These are phyloP conservation scores for Eidolon dupreanum DNA, from an alignment of 2,797 vertebrate genomes.

Conservation along the genomic window DNA sequence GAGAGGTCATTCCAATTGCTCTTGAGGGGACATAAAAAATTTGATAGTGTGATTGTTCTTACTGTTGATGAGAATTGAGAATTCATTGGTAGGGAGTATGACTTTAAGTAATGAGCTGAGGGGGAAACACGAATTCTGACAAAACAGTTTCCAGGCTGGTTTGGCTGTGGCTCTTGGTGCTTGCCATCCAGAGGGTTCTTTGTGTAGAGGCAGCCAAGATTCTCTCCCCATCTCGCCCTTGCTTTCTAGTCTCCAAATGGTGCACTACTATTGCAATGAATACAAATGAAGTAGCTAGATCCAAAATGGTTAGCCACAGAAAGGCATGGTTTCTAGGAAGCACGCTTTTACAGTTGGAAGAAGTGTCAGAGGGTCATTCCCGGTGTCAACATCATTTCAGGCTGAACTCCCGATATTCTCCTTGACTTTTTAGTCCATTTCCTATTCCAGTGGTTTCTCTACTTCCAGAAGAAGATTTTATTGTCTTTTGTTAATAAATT, in stretches of 20 bases:
- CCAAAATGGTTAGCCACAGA: neutral
- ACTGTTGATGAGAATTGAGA: neutral
- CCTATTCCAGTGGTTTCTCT: neutral
- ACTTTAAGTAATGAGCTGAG: neutral
- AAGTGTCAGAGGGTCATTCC: neutral
- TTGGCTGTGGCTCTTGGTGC: neutral
- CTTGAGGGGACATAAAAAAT: neutral
- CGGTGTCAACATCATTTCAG: neutral
- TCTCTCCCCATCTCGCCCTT: neutral
- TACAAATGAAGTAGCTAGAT: neutral
- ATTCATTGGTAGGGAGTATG: neutral
- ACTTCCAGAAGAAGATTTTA: neutral
- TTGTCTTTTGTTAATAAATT: constrained; percentile 7
- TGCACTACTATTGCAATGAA: neutral
- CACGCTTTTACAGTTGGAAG: neutral
- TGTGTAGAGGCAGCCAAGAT: neutral
- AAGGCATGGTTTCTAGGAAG: neutral
- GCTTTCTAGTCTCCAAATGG: neutral
- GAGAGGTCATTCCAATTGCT: neutral
- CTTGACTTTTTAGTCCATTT: neutral
- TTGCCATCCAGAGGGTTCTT: neutral
- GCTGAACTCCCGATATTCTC: neutral
- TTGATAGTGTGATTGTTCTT: neutral
- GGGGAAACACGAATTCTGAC: neutral
- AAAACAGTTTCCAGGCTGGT: neutral